phyloP scores from a whole-genome alignment of 2,888 invertebrate species.

The Phanerotoma sp. region DNA sequence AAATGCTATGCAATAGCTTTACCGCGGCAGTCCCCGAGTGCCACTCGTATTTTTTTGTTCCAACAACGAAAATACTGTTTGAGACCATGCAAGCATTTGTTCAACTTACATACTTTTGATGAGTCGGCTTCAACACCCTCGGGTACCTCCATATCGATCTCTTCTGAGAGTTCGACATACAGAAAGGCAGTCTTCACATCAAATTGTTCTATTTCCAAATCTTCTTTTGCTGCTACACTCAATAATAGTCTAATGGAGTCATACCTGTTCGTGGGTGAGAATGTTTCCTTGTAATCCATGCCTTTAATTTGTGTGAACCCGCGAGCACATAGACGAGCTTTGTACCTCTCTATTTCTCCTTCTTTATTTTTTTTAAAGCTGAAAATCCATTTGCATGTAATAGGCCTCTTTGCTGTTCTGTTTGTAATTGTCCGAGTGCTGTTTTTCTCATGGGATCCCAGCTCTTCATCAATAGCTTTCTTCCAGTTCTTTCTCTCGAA shows the following conservation, averaged over 20 bases:
- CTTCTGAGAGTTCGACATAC: neutral
- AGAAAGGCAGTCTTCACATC: neutral
- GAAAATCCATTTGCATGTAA: neutral
- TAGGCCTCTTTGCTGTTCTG: neutral
- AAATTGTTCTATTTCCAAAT: neutral
- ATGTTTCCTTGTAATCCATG: slow-evolving; percentile 2
- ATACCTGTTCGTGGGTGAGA: slow-evolving; percentile 3
- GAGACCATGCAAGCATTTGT: neutral
- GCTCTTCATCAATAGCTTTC: too few relatives aligned
- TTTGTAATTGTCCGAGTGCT: neutral
- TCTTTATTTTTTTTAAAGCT: neutral
- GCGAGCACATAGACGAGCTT: slow-evolving; percentile 9
- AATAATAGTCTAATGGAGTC: slow-evolving; percentile 11
- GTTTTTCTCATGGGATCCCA: neutral
- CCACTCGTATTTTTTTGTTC: too few relatives aligned
- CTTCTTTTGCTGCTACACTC: neutral
- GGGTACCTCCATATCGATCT: neutral
- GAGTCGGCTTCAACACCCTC: neutral
- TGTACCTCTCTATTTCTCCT: neutral
- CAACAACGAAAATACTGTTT: slow-evolving; percentile 1
- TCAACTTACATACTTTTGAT: neutral
- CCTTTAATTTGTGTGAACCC: neutral
- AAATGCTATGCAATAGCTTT: too few relatives aligned
- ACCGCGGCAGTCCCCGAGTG: too few relatives aligned
- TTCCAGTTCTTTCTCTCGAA: too few relatives aligned